These are phyloP conservation scores for Xenopus laevis DNA, from an alignment of 2,113 vertebrate species.

Conservation along the genomic window DNA sequence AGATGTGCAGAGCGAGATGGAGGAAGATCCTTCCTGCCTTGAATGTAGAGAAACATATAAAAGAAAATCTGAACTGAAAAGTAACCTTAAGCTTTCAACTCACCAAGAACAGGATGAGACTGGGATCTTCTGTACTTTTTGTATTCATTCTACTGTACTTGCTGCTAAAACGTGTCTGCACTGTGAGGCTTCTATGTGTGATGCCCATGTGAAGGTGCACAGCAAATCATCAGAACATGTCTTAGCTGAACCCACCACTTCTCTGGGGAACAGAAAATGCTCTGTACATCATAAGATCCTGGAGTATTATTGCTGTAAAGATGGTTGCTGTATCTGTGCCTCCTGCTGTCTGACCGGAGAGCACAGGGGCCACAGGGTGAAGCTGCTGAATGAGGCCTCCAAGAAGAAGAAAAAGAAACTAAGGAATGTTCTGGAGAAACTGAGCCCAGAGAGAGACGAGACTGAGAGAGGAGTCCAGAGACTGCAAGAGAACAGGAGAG, in stretches of 20 bases:
- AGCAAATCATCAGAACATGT: slow-evolving; percentile 24
- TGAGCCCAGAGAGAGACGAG: neutral
- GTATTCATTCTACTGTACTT: slow-evolving; percentile 1
- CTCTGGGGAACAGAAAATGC: slow-evolving; percentile 10
- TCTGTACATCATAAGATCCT: slow-evolving; percentile 6
- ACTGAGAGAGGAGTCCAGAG: neutral
- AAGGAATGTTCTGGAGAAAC: slow-evolving; percentile 2
- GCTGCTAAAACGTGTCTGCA: slow-evolving; percentile 15
- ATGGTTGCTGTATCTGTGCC: slow-evolving; percentile 11
- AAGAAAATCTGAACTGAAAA: slow-evolving; percentile 62
- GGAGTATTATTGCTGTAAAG: slow-evolving; percentile 16
- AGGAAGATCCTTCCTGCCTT: slow-evolving; percentile 63
- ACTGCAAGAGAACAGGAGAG: neutral
- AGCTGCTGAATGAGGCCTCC: slow-evolving; percentile 20
- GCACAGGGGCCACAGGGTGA: slow-evolving; percentile 10
- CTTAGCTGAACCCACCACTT: slow-evolving; percentile 9
- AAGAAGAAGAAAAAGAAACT: slow-evolving; percentile 26
- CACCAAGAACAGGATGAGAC: neutral
- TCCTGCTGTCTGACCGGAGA: slow-evolving; percentile 28
- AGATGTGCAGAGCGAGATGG: neutral
- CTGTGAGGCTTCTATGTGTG: slow-evolving; percentile 28
- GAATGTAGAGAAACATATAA: slow-evolving; percentile 71
- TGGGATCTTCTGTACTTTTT: slow-evolving; percentile 27
- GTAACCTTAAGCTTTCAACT: slow-evolving; percentile 49
- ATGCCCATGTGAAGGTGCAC: neutral